These are phyloP conservation scores for Rhamphomyia laevipes DNA, from an alignment of 2,888 invertebrate genomes.

Conservation along the genomic window DNA sequence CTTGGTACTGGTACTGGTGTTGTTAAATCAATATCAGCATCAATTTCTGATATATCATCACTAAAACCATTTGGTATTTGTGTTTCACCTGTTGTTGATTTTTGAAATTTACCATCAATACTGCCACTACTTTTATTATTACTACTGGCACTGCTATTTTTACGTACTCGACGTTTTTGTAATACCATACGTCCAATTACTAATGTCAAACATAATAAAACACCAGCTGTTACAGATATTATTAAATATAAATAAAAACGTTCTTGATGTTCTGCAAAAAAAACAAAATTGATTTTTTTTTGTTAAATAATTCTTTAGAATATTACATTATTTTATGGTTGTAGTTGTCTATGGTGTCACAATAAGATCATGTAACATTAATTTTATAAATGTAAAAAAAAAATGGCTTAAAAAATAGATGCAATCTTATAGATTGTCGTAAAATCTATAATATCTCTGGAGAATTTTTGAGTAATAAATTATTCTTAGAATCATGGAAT, in stretches of 20 bases:
- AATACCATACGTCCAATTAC: slow-evolving; percentile 59
- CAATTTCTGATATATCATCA: slow-evolving; percentile 77
- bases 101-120: slow-evolving; percentile 45
- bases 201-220: slow-evolving; percentile 59
- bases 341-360: too few species aligned
- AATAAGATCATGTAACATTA: too few species aligned
- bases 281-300: too few species aligned
- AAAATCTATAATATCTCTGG: too few species aligned
- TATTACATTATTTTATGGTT: too few species aligned
- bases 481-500: too few species aligned
- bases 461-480: too few species aligned
- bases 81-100: slow-evolving; percentile 57
- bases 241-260: slow-evolving; percentile 73
- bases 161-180: slow-evolving; percentile 44
- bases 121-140: slow-evolving; percentile 19
- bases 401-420: too few species aligned
- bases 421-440: too few species aligned
- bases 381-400: too few species aligned
- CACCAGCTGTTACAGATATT: slow-evolving; percentile 58
- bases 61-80: slow-evolving; percentile 66
- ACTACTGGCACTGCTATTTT: slow-evolving; percentile 26
- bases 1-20: slow-evolving; percentile 46
- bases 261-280: slow-evolving; percentile 33
- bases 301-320: too few species aligned
- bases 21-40: slow-evolving; percentile 57